Percentiles rank a stretch among this genome's conserved stretches.
Evolutionary conservation across 2,113 vertebrate genomes (phyloP).

Genomic region (Bubo bubo): DNA sequence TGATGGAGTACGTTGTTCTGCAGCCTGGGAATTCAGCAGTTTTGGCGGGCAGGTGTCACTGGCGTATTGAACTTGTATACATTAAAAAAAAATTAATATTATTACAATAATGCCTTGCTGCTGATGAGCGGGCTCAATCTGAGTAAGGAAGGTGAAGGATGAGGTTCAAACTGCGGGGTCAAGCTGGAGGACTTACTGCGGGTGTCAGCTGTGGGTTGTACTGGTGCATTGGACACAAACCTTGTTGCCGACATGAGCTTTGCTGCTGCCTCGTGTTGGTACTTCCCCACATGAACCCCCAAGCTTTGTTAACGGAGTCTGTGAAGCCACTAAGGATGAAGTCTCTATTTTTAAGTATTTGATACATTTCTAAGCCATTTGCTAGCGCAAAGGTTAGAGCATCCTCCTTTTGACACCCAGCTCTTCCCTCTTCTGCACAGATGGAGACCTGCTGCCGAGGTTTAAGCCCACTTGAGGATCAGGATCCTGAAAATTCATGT

Average conservation of each 20-base stretch:
- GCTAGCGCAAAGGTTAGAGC: not conserved
- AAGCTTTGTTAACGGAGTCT: not conserved
- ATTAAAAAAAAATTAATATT: not conserved
- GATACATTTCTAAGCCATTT: not conserved
- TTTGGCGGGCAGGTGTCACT: not conserved
- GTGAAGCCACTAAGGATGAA: not conserved
- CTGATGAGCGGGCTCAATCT: not conserved
- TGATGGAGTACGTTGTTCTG: not conserved
- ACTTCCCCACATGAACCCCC: not conserved
- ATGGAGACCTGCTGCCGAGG: accelerated
- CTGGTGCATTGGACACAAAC: not conserved
- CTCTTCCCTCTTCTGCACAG: accelerated
- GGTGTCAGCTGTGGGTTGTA: not conserved
- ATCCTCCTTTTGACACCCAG: not conserved
- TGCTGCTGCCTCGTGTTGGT: not conserved
- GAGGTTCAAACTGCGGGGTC: not conserved
- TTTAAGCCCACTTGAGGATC: not conserved
- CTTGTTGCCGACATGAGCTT: not conserved
- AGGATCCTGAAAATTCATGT: not conserved
- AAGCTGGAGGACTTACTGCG: not conserved
- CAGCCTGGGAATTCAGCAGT: not conserved
- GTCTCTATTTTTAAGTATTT: not conserved
- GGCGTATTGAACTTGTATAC: not conserved
- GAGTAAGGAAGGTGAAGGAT: not conserved
- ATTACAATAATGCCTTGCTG: not conserved